These are phyloP conservation scores for Hydrotaea cyrtoneurina DNA, from an alignment of 2,888 invertebrate genomes.

Conservation along the genomic window DNA sequence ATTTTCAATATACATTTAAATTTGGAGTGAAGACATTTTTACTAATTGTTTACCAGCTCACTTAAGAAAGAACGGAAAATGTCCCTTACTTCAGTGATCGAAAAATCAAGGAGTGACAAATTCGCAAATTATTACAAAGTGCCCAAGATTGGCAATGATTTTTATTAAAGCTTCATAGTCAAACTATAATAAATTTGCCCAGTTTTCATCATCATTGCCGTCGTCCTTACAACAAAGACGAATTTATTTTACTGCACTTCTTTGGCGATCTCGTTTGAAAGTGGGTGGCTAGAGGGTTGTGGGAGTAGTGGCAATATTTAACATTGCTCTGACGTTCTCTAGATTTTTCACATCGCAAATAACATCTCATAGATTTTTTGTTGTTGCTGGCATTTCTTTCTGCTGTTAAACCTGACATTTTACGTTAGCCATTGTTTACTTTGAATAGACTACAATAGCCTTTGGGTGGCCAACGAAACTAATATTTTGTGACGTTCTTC, in stretches of 20 bases:
- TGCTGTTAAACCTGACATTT: slow-evolving; percentile 65
- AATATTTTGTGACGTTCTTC: slow-evolving; percentile 33
- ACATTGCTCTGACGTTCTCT: slow-evolving; percentile 12
- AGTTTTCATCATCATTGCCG: slow-evolving; percentile 8
- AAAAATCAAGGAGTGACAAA: too few species aligned
- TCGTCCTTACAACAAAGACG: slow-evolving; percentile 15
- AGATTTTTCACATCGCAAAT: slow-evolving; percentile 21
- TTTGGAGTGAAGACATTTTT: too few species aligned
- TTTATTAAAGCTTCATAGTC: slow-evolving; percentile 4
- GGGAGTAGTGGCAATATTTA: slow-evolving; percentile 6
- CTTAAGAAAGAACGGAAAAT: too few species aligned
- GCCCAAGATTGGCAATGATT: slow-evolving; percentile 6
- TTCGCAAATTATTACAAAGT: neutral
- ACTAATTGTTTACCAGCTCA: too few species aligned
- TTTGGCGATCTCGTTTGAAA: neutral
- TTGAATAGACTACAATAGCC: slow-evolving; percentile 61
- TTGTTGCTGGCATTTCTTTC: slow-evolving; percentile 16
- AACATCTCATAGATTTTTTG: slow-evolving; percentile 30
- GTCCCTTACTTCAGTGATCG: too few species aligned
- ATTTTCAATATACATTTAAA: too few species aligned
- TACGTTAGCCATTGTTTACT: slow-evolving; percentile 64
- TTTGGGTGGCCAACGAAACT: slow-evolving; percentile 26
- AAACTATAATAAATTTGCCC: slow-evolving; percentile 30
- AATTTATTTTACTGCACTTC: slow-evolving; percentile 15
- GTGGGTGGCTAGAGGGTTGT: neutral